These are phyloP conservation scores for Atherix ibis DNA, from an alignment of 2,888 invertebrate genomes.

Conservation along the genomic window DNA sequence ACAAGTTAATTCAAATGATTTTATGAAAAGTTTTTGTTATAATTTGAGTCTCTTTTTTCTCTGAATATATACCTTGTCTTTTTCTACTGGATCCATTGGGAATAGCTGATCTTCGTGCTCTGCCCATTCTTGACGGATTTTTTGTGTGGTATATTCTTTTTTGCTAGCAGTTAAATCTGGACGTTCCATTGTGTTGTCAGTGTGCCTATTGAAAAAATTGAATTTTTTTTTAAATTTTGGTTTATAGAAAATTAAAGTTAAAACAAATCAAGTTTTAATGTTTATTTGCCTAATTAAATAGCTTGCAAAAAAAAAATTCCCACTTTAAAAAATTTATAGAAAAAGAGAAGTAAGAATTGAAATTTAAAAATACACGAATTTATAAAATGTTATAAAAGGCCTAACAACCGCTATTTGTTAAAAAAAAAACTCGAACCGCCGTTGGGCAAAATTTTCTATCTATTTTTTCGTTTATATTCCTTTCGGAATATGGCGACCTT, in stretches of 20 bases:
- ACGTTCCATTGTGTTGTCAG: slow-evolving; percentile 35
- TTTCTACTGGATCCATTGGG: slow-evolving; percentile 19
- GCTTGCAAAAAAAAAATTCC: no score
- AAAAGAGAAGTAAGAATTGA: no score
- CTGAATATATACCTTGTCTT: slow-evolving; percentile 19
- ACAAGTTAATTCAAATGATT: no score
- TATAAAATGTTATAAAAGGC: no score
- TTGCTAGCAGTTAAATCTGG: slow-evolving; percentile 24
- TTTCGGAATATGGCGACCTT: no score
- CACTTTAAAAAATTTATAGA: neutral
- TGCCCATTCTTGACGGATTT: slow-evolving; percentile 32
- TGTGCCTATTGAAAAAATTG: slow-evolving; percentile 34
- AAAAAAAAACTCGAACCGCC: no score
- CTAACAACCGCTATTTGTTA: no score
- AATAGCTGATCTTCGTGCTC: slow-evolving; percentile 31
- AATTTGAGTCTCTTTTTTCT: no score
- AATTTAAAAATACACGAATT: no score
- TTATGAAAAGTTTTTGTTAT: no score
- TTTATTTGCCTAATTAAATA: neutral
- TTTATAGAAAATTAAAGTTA: neutral
- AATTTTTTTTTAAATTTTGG: neutral
- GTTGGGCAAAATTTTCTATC: no score
- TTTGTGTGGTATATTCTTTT: slow-evolving; percentile 31
- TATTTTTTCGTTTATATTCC: no score
- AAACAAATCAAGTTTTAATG: neutral